Percentiles rank a stretch among this genome's conserved stretches.
These are phyloP conservation scores for Drosophila gaucha DNA, from an alignment of 2,888 invertebrate genomes.

Conservation along the genomic window DNA sequence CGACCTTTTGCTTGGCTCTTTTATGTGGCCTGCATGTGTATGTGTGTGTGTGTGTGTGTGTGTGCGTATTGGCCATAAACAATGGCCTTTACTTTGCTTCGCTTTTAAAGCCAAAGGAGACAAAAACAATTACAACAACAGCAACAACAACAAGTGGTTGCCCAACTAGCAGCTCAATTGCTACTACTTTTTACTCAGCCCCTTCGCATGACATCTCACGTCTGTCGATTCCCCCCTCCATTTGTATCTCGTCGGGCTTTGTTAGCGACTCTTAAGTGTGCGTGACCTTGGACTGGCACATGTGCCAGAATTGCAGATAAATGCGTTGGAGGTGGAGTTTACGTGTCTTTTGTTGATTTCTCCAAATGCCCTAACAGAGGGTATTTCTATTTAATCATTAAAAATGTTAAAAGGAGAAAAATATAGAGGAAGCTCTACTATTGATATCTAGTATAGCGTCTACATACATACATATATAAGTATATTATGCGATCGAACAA, in stretches of 20 bases:
- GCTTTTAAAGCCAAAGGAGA: conserved; percentile 38
- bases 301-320: conserved; percentile 67
- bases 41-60: conserved; percentile 3
- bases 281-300: conserved; percentile 63
- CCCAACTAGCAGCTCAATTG: conserved; percentile 66
- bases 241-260: conserved; percentile 18
- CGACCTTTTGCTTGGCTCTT: conserved; percentile 60
- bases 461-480: too few relatives aligned
- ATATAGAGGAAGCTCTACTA: neutral
- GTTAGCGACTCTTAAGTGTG: conserved; percentile 50
- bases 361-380: neutral
- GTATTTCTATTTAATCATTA: neutral
- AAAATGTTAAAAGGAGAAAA: neutral
- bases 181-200: conserved; percentile 35
- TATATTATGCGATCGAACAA: too few relatives aligned
- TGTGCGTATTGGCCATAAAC: conserved; percentile 35
- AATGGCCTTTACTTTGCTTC: conserved; percentile 50
- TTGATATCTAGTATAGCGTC: neutral
- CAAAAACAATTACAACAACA: conserved; percentile 37
- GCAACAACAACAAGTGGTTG: conserved; percentile 71
- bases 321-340: conserved; percentile 17
- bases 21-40: conserved; percentile 21
- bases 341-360: conserved; percentile 12
- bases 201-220: conserved; percentile 6
- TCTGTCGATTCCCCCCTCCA: conserved; percentile 6